Evolutionary conservation across 2,888 invertebrate species (phyloP).

Genomic region (Neoitamus cyanurus): DNA sequence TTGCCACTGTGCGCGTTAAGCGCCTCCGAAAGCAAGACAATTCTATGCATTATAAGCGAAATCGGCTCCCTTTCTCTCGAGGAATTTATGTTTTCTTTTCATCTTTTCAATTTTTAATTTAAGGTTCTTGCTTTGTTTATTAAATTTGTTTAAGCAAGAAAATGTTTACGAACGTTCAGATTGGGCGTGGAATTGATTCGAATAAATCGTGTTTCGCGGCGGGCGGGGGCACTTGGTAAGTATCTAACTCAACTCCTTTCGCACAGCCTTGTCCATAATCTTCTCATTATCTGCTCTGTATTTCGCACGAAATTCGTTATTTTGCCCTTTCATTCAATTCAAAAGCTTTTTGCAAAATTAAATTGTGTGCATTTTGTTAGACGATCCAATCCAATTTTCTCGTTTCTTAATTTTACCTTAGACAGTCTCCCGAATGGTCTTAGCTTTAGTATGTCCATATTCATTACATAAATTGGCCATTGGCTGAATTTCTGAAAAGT

Average conservation of each 20-base stretch:
- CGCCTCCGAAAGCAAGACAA: not conserved
- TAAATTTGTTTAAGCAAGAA: not conserved
- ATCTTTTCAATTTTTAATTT: not conserved
- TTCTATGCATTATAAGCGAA: not conserved
- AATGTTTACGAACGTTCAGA: not conserved
- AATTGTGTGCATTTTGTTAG: constrained; percentile 2
- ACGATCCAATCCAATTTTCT: not conserved
- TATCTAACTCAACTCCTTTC: not conserved
- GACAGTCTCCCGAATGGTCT: not conserved
- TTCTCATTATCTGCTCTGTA: not conserved
- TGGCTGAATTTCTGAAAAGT: not conserved
- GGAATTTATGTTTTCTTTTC: not conserved
- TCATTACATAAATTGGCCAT: not conserved
- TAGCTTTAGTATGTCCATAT: not conserved
- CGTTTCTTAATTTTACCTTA: constrained; percentile 1
- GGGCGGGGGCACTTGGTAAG: not conserved
- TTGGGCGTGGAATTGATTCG: not conserved
- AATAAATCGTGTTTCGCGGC: not conserved
- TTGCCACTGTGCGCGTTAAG: not conserved
- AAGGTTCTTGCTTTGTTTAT: not conserved
- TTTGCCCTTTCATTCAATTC: not conserved
- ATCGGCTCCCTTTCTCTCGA: not conserved
- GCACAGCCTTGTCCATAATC: not conserved
- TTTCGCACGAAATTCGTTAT: not conserved
- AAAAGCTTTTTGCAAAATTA: constrained; percentile 19